Evolutionary conservation across 1,140 invertebrate genomes (phyloP), one percentile per base, ranked within the genome.

Genomic region (Hylyphantes graminicola): DNA sequence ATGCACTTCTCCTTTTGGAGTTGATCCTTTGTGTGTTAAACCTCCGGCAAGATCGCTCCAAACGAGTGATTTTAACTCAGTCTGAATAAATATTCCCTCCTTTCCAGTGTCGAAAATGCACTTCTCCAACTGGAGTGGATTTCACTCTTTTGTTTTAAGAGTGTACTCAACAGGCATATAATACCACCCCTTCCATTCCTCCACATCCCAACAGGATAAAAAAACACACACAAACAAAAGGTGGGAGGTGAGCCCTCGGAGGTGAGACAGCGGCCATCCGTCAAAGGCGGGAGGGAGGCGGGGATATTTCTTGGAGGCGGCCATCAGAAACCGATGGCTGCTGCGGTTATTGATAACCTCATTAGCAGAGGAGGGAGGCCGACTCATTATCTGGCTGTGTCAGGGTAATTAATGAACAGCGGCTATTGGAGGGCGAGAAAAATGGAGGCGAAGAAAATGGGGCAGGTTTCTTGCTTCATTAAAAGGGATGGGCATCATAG

Each of bases 391-490:
- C 80, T 83, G 80, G 35, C 75, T 83, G 75, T 73, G 80, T 83
- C 80, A 83, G 80, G 80, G 74, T 83, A 83, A 83, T 83, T 83
- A 83, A 83, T 83, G 80, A 83, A 83, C 55, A 68, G 73, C 79
- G 79, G 50, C 48, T 35, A 21, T 17, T 11, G 72, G 51, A 10
- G 50, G 57, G 65, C 55, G 67, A 59, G 54, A 57, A 55, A 57
- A 7, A 15, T 68, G 73, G 57, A 48, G 35, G 35, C 9, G 53
- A 65, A n/a, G 74, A 76, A 76, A 76, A 76, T 11, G 74, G 74
- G 74, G 61, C 57, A 76, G 21, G 63, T 76, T 76, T 76, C 63
- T 76, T 76, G 59, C 63, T 76, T n/a, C n/a, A n/a, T n/a, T n/a
- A n/a, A n/a, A n/a, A n/a, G n/a, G n/a, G n/a, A n/a, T n/a, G n/a